These are phyloP conservation scores for Chelidonichthys spinosus DNA, from an alignment of 2,797 vertebrate genomes.

Conservation along the genomic window DNA sequence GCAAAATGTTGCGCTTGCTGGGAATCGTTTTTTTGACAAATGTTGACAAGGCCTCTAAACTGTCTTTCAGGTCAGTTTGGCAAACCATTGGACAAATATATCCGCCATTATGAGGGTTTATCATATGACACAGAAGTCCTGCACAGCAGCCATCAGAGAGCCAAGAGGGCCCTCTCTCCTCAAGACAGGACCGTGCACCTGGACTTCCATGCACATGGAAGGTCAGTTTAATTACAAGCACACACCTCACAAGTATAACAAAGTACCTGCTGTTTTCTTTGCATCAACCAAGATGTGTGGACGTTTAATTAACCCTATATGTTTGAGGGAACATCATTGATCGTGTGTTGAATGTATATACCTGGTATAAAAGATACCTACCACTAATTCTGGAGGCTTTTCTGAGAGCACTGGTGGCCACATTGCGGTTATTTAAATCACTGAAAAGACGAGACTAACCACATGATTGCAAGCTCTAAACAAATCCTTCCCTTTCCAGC, in stretches of 20 bases:
- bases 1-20: not conserved
- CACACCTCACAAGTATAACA: not conserved
- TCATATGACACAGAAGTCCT: slow-evolving; percentile 91
- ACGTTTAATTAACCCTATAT: not conserved
- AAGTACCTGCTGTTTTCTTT: not conserved
- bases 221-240: slow-evolving; percentile 82
- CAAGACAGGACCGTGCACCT: slow-evolving; percentile 90
- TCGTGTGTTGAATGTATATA: slow-evolving; percentile 1
- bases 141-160: slow-evolving; percentile 97
- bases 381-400: not conserved
- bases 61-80: slow-evolving; percentile 90
- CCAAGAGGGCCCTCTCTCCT: slow-evolving; percentile 91
- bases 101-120: slow-evolving; percentile 96
- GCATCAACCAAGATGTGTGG: not conserved
- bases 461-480: slow-evolving; percentile 23
- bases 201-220: slow-evolving; percentile 96
- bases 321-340: not conserved
- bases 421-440: slow-evolving; percentile 11
- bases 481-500: not conserved
- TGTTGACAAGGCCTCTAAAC: slow-evolving; percentile 28
- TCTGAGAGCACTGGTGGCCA: not conserved
- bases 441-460: slow-evolving; percentile 19
- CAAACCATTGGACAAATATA: slow-evolving; percentile 92
- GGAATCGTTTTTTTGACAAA: slow-evolving; percentile 1
- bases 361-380: slow-evolving; percentile 4